Conservation (phyloP, 1,140 invertebrate species). For the Megalonaias nervosa region DNA sequence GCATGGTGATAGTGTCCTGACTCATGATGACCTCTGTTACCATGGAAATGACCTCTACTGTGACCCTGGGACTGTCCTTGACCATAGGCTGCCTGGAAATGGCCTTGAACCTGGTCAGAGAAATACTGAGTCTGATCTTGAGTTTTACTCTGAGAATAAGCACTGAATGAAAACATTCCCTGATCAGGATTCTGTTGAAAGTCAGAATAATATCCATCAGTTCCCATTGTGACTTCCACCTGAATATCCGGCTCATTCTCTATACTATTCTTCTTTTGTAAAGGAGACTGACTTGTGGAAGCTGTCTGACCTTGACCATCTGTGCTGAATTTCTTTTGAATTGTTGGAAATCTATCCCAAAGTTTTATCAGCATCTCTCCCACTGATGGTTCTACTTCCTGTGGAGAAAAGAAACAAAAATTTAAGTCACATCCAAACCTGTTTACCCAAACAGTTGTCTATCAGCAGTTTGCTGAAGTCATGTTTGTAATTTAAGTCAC, state of each 20-base stretch:
- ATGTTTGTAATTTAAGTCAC: neutral
- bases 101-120: slow-evolving; percentile 15
- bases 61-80: too few relatives aligned
- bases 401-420: slow-evolving; percentile 33
- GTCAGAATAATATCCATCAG: too few relatives aligned
- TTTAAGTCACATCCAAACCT: neutral
- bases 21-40: slow-evolving; percentile 11
- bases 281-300: neutral
- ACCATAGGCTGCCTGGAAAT: neutral
- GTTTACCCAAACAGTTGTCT: too few relatives aligned
- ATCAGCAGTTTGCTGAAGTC: too few relatives aligned
- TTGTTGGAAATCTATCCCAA: slow-evolving; percentile 66
- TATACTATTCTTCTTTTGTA: too few relatives aligned
- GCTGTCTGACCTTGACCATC: slow-evolving; percentile 1
- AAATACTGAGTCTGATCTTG: too few relatives aligned
- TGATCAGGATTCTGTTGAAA: too few relatives aligned
- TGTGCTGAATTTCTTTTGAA: neutral
- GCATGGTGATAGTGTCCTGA: neutral
- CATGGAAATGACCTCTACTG: neutral
- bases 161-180: too few relatives aligned
- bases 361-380: slow-evolving; percentile 71
- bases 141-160: too few relatives aligned
- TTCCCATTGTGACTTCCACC: too few relatives aligned
- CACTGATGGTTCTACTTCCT: slow-evolving; percentile 73
- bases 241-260: too few relatives aligned